Conservation (phyloP, 2,888 invertebrate species). For the Aporophyla lueneburgensis region DNA sequence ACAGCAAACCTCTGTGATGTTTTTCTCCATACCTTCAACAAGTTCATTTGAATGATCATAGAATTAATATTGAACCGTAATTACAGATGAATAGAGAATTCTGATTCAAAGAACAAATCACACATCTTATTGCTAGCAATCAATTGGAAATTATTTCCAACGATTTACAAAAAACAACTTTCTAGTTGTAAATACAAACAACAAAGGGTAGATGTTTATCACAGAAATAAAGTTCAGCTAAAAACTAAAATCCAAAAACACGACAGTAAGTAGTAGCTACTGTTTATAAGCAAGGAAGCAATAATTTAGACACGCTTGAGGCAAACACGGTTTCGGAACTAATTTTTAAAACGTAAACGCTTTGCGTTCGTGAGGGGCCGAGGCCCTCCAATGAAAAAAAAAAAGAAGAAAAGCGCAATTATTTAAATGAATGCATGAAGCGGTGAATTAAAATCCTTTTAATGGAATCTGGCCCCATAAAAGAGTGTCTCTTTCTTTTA, state of each 20-base stretch:
- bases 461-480: constrained; percentile 61
- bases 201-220: constrained; percentile 15
- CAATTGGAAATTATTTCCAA: not conserved
- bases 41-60: not conserved
- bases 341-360: constrained; percentile 64
- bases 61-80: not conserved
- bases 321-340: constrained; percentile 51
- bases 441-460: constrained; percentile 65
- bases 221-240: constrained; percentile 3
- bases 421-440: constrained; percentile 66
- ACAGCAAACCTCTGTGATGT: not conserved
- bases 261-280: constrained; percentile 29
- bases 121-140: not conserved
- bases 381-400: constrained; percentile 21
- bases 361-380: constrained; percentile 44
- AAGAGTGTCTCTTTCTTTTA: constrained; percentile 47
- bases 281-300: constrained; percentile 51
- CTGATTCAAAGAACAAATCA: not conserved
- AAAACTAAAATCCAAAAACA: constrained; percentile 47
- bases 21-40: not conserved
- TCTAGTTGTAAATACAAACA: not conserved
- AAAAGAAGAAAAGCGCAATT: constrained; percentile 59
- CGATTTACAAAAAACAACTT: not conserved
- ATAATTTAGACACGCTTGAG: constrained; percentile 62
- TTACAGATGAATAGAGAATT: not conserved